Evolutionary conservation across 1,140 invertebrate species (phyloP).

Genomic region (Penaeus vannamei): DNA sequence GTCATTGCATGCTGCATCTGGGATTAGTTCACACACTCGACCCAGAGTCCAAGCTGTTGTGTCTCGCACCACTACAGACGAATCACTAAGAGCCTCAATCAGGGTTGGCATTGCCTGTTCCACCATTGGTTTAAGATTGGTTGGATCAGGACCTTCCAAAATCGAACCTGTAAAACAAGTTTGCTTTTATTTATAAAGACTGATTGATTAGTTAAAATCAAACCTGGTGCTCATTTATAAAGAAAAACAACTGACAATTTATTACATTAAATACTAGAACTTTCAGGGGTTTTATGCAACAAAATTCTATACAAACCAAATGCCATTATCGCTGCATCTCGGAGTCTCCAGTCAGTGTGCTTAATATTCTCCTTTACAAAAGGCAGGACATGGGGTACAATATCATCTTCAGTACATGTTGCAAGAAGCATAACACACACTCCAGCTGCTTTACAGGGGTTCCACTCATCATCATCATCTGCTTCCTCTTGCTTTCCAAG

Average conservation of each 20-base stretch:
- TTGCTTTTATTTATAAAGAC: constrained; percentile 21
- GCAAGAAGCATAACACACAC: constrained; percentile 99
- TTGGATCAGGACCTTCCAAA: constrained; percentile 91
- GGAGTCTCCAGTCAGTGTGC: constrained; percentile 92
- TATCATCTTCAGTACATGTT: constrained; percentile 96
- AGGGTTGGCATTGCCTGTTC: constrained; percentile 97
- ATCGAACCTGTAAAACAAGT: constrained; percentile 80
- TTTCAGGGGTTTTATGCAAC: too few species aligned
- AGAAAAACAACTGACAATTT: neutral
- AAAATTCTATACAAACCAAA: constrained; percentile 79
- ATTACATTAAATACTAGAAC: too few species aligned
- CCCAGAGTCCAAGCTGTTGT: constrained; percentile 99
- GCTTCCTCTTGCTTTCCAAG: constrained; percentile 88
- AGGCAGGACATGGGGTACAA: constrained; percentile 96
- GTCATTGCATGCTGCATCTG: constrained; percentile 95
- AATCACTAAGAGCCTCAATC: constrained; percentile 94
- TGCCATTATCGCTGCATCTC: constrained; percentile 98
- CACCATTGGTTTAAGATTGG: constrained; percentile 91
- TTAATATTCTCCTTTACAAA: constrained; percentile 94
- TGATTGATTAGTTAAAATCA: constrained; percentile 34
- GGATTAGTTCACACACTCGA: constrained; percentile 96
- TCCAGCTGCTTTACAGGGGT: constrained; percentile 98
- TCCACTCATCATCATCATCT: constrained; percentile 99
- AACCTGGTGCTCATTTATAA: constrained; percentile 19
- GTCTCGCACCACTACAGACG: constrained; percentile 93